These are phyloP conservation scores for Limnephilus marmoratus DNA, from an alignment of 2,888 invertebrate genomes.

Conservation along the genomic window DNA sequence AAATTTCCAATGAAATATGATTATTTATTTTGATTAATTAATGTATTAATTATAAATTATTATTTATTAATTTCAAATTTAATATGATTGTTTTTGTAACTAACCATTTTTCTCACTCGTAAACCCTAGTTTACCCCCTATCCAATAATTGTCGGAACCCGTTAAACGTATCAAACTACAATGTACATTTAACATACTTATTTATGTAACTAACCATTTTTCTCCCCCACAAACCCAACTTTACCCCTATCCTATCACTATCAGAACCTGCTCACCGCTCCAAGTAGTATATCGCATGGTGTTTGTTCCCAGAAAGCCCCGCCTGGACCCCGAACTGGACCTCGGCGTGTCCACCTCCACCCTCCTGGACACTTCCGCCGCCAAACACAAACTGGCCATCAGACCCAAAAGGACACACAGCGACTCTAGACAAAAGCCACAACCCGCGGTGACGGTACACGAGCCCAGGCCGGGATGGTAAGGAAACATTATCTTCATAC, in stretches of 20 bases:
- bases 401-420: conserved; percentile 83
- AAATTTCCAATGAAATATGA: no score
- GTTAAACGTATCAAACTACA: no score
- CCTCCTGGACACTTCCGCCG: conserved; percentile 85
- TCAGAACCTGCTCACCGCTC: background rate
- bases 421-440: conserved; percentile 73
- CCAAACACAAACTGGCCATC: conserved; percentile 85
- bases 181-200: no score
- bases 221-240: background rate
- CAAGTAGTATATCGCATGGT: conserved; percentile 29
- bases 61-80: no score
- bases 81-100: background rate
- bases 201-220: background rate
- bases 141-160: no score
- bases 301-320: conserved; percentile 73
- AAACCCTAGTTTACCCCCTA: background rate
- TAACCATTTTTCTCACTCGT: background rate
- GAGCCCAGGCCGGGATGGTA: conserved; percentile 53
- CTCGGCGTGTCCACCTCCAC: conserved; percentile 74
- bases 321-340: conserved; percentile 81
- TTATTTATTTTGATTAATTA: no score
- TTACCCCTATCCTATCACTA: background rate
- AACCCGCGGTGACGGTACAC: conserved; percentile 34
- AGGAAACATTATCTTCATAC: conserved; percentile 14
- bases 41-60: no score